Base-by-base conservation (phyloP, 1,140 invertebrate genomes). In the Zophobas atratus region DNA sequence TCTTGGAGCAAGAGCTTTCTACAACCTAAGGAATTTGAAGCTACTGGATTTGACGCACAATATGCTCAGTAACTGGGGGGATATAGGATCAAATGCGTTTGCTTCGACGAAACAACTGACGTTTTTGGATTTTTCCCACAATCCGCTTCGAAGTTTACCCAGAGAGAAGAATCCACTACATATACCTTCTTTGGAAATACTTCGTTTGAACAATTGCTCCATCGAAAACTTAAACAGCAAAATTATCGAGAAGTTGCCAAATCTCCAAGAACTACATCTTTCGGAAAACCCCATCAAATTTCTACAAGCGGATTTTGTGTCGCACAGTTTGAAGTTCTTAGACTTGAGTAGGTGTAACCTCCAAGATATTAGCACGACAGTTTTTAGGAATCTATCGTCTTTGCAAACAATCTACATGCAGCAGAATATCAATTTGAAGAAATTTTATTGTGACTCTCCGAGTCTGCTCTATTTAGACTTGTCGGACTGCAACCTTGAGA, bases 401-500 rank as follows among this genome's bases (percentile, higher is more conserved):
- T 82, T 92, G 77, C 83, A 88, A 48, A 84, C 83, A 39, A 80
- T 92, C 3, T 86, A 88, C 79, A 81, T 92, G 71, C 88, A 88
- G 0, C 84, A 89, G 53, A 92, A 92, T 75, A 86, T 87, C 34
- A 84, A 88, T n/a, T 79, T 92, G 35, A 88, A 87, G 38, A 79
- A 87, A 48, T 86, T 87, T 36, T 81, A 81, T 60, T 83, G 88
- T n/a, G 87, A 88, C 74, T 89, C 89, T 6, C 83, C 85, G 36
- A 90, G 90, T 32, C 79, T 93, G 6, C 88, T 86, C 51, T 87
- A 85, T 57, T 81, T 94, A 46, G 92, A 93, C 80, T 87, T 91
- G 1, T 91, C 92, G 1, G 88, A 88, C 57, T 93, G 92, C 81
- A 92, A 91, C 81, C 84, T 93, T 46, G 89, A 92, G 77, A 85